phyloP scores from a whole-genome alignment of 2,888 invertebrate species.

The Plusia festucae region DNA sequence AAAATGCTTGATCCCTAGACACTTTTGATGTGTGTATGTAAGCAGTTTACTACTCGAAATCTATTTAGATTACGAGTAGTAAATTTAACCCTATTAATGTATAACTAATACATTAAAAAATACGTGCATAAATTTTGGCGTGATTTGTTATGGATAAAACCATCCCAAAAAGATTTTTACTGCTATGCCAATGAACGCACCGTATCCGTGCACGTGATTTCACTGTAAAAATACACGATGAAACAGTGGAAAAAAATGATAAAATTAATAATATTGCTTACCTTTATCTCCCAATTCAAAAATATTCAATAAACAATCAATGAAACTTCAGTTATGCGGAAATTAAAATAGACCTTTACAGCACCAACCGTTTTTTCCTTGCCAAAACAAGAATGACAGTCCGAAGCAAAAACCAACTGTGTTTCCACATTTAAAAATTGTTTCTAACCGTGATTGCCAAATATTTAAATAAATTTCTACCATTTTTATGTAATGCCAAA shows the following conservation, averaged over 20 bases:
- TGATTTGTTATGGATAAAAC: constrained; percentile 14
- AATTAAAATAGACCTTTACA: background rate
- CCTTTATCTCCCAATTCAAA: constrained; percentile 20
- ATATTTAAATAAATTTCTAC: background rate
- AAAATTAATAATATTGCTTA: constrained; percentile 24
- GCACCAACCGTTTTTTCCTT: background rate
- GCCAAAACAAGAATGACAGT: background rate
- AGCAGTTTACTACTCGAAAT: no score
- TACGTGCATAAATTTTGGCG: background rate
- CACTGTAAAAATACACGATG: constrained; percentile 14
- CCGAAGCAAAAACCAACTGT: background rate
- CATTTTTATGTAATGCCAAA: background rate
- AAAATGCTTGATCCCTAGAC: no score
- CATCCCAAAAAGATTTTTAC: constrained; percentile 21
- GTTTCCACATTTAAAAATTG: background rate
- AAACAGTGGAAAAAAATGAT: constrained; percentile 20
- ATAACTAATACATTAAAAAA: no score
- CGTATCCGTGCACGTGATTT: constrained; percentile 21
- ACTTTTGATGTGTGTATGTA: no score
- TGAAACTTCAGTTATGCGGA: constrained; percentile 7
- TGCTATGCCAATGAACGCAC: constrained; percentile 29
- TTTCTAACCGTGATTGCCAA: background rate
- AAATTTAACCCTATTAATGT: no score
- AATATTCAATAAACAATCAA: constrained; percentile 8
- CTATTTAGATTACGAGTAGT: no score